phyloP scores from a whole-genome alignment of 2,888 invertebrate genomes.

The Pristionchus entomophagus region DNA sequence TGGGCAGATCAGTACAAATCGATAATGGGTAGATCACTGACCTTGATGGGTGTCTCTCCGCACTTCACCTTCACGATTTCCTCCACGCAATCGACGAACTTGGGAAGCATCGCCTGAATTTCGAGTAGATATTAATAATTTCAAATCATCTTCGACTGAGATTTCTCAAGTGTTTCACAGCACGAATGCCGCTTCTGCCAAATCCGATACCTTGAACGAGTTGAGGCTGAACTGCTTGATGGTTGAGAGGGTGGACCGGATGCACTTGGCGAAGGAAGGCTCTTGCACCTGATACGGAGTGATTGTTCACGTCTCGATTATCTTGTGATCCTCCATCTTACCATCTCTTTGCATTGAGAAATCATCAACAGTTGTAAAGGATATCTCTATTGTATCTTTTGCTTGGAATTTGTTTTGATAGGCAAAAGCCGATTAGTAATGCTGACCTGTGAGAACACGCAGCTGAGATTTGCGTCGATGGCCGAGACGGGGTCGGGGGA shows the following conservation, averaged over 20 bases:
- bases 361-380: no score
- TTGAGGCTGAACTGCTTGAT: slow-evolving; percentile 70
- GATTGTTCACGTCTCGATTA: background rate
- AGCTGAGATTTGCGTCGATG: slow-evolving; percentile 71
- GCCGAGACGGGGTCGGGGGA: slow-evolving; percentile 70
- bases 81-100: slow-evolving; percentile 71
- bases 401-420: background rate
- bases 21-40: slow-evolving; percentile 39
- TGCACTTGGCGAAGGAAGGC: slow-evolving; percentile 72
- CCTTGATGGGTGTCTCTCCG: slow-evolving; percentile 69
- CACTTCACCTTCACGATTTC: slow-evolving; percentile 70
- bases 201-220: slow-evolving; percentile 59
- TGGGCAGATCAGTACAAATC: background rate
- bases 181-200: no score
- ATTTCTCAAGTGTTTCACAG: no score
- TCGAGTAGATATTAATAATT: background rate
- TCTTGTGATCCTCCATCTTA: background rate
- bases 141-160: no score
- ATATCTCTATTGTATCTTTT: no score
- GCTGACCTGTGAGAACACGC: slow-evolving; percentile 65
- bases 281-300: slow-evolving; percentile 63
- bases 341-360: no score
- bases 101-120: slow-evolving; percentile 58
- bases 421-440: background rate
- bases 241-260: slow-evolving; percentile 70